Base-by-base conservation (phyloP, 1,140 invertebrate species). In the Nasonia giraulti region DNA sequence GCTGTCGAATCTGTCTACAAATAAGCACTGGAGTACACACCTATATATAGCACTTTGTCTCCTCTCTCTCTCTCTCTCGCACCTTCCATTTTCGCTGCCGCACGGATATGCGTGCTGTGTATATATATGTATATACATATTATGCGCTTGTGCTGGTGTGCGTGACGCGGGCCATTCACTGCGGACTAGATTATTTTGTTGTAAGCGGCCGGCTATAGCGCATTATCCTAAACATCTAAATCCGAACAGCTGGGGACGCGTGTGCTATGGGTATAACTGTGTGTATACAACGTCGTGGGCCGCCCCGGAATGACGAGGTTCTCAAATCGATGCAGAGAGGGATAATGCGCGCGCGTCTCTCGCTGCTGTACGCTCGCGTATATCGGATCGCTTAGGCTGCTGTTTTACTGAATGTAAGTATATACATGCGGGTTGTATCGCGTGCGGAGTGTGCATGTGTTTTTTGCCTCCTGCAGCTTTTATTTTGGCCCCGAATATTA, bases 211-310 rank as follows among this genome's bases (percentile, higher is more conserved):
- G 89, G 89, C 90, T 62, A n/a, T 62, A 62, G 85, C 89, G 91
- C 91, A 92, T 93, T 93, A 93, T 93, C 92, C 92, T 92, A 92
- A 92, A 93, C 92, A 93, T 93, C 92, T 93, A 92, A 93, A 93
- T 93, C 92, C 92, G 89, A 90, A 92, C 92, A 93, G 92, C 92
- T 93, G 92, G 90, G 82, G 77, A 75, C 23, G 68, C 33, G 44
- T 20, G 1, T 23, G 47, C 31, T 23, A 69, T 55, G n/a, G 12
- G 17, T 62, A 62, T 62, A 62, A 62, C 55, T 62, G 31, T 66
- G 31, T 66, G 3, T 77, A 50, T 77, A 50, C 31, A 71, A 31
- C 10, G 10, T 33, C 33, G 27, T 31, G 69, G 31, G 69, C 27
- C 76, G 50, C 14, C 27, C 78, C 74, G 74, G 77, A 80, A 78